Evolutionary conservation across 2,113 vertebrate genomes (phyloP), one percentile per base, ranked within the genome.

Genomic region (Dascyllus trimaculatus): DNA sequence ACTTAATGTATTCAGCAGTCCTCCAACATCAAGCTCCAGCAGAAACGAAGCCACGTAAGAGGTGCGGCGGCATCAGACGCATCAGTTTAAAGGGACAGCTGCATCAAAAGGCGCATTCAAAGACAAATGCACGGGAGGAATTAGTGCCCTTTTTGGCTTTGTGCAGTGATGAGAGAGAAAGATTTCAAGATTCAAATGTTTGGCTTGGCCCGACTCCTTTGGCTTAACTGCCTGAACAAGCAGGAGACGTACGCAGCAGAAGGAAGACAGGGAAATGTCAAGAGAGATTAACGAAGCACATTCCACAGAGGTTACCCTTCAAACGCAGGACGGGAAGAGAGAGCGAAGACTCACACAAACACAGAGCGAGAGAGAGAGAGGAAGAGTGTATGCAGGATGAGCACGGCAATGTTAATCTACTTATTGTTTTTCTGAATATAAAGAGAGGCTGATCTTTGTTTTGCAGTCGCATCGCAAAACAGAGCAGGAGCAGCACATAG

Each of bases 251-350:
- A 40, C 25, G 71, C 79, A 53, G 75, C 64, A 62, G 9, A 73
- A 87, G 78, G 78, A 85, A 80, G 77, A 90, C 80, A 22, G 78
- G 82, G 81, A 93, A 93, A 93, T 93, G 91, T 92, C 91, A 93
- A 48, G 76, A 81, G 91, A 91, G 92, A 92, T 93, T 92, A 92
- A 81, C 66, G 52, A 79, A 78, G 85, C 75, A 35, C 87, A 92
- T 91, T 92, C 90, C 89, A 63, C 69, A 24, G 92, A 91, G 91
- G 82, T 90, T 89, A 79, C 79, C 77, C 74, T 83, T 72, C 82
- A 90, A 80, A 91, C 61, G 61, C 60, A 63, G 49, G 71, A 49
- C 4, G 22, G 57, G 59, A 45, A 13, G 61, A 64, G 81, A 81
- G 82, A 52, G 48, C 1, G 17, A 22, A 43, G 52, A 56, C 32